Percentiles rank a stretch among this genome's conserved stretches.
These are phyloP conservation scores for Agrotis ipsilon DNA, from an alignment of 2,888 invertebrate genomes.

Conservation along the genomic window DNA sequence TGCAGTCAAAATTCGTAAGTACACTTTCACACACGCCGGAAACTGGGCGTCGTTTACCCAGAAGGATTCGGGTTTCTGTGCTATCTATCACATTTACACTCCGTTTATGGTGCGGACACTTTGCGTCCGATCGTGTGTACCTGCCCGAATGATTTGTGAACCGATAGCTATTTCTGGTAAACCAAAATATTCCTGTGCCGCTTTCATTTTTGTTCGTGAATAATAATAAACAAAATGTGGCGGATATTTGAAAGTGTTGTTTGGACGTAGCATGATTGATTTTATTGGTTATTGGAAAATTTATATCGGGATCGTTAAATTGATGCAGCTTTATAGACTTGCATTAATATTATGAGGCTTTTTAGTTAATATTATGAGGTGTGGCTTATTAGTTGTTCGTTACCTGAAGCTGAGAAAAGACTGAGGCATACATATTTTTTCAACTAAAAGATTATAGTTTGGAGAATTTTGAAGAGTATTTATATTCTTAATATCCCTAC, in stretches of 20 bases:
- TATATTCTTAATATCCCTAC: too few relatives aligned
- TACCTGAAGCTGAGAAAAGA: background rate
- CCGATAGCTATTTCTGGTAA: constrained; percentile 87
- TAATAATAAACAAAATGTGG: constrained; percentile 83
- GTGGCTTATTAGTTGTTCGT: too few relatives aligned
- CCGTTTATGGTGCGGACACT: constrained; percentile 63
- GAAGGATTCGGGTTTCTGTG: constrained; percentile 82
- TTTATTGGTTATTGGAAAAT: constrained; percentile 78
- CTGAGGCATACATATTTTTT: background rate
- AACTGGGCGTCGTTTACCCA: constrained; percentile 72
- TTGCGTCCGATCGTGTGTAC: constrained; percentile 67
- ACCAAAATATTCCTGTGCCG: constrained; percentile 83
- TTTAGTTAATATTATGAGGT: background rate
- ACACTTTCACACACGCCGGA: constrained; percentile 74
- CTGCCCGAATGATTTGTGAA: constrained; percentile 83
- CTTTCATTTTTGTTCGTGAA: constrained; percentile 85
- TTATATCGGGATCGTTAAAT: constrained; percentile 50
- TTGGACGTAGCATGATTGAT: constrained; percentile 82
- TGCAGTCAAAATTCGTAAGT: constrained; percentile 60
- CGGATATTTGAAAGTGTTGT: constrained; percentile 82
- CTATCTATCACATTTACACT: constrained; percentile 64
- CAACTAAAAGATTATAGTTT: too few relatives aligned
- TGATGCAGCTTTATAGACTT: constrained; percentile 35
- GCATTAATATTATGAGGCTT: background rate
- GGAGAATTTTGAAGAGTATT: too few relatives aligned